Evolutionary conservation across 1,140 invertebrate species (phyloP), one percentile per base, ranked within the genome.

Genomic region (Drosophila fuyamai): DNA sequence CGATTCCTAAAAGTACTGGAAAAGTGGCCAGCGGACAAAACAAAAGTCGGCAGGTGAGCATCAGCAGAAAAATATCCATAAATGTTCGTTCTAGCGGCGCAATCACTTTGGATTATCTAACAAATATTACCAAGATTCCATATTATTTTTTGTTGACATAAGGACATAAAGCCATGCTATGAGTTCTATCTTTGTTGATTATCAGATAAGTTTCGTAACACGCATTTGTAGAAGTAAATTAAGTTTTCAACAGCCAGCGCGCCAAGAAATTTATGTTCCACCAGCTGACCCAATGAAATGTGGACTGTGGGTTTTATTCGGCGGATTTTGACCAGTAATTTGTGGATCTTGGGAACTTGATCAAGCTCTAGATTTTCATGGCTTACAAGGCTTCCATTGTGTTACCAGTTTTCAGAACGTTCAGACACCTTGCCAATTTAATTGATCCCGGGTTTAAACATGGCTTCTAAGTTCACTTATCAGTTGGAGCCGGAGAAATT

Each of bases 1-100:
- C 94, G 95, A 91, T 96, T 96, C 92, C 91, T 96, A 18, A 95
- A 94, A 93, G 92, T 97, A 65, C 94, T 97, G 71, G 95, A 97
- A 92, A 95, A 95, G 91, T 97, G 96, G 96, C 96, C 96, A 35
- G 73, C 96, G 32, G 96, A 97, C 92, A 92, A 93, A 76, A 93
- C 93, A 12, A 97, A 97, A 94, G 91, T 93, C 27, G 95, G 95
- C 89, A 95, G 95, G 96, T 97, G 93, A 93, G 91, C 81, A 56
- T 54, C 32, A 32, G 1, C 32, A 40, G 48, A 4, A 23, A 18
- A 40, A 56, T 23, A 68, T 46, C 12, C 23, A 43, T 5, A 7
- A 90, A 65, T 67, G 83, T 88, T 86, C 59, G 83, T 86, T 76
- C 79, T 60, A 40, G 43, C 50, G 50, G 50, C 50, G 66, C 62